A percentile compares a stretch with the other conserved stretches of the same genome.
Evolutionary conservation across 2,888 invertebrate species (phyloP).

Genomic region (Agrochola lychnidis): DNA sequence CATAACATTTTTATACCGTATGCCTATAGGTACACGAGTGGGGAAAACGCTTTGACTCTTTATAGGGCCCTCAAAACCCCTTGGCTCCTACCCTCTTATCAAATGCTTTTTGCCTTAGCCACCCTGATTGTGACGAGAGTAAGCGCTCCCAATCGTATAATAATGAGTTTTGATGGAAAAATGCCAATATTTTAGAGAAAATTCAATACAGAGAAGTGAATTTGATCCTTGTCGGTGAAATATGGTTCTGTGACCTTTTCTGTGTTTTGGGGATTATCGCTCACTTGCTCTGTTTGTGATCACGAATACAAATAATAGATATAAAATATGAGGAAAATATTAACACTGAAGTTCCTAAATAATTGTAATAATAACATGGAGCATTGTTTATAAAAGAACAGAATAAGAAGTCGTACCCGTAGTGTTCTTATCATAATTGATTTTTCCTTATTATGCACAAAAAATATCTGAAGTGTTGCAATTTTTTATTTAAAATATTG

Average conservation of each 20-base stretch:
- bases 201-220: conserved; percentile 18
- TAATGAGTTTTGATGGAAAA: conserved; percentile 56
- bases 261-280: conserved; percentile 14
- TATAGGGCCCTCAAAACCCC: conserved; percentile 60
- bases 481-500: conserved; percentile 45
- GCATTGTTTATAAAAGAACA: conserved; percentile 5
- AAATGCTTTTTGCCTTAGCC: conserved; percentile 60
- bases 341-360: conserved; percentile 5
- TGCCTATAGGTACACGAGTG: conserved; percentile 43
- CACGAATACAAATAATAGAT: conserved; percentile 3
- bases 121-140: conserved; percentile 59
- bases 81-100: conserved; percentile 63
- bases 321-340: background rate
- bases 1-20: conserved; percentile 52
- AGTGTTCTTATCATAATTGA: conserved; percentile 7
- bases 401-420: conserved; percentile 6
- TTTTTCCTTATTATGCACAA: conserved; percentile 31
- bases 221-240: conserved; percentile 23
- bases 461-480: conserved; percentile 30
- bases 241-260: conserved; percentile 15
- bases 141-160: conserved; percentile 52
- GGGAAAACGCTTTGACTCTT: conserved; percentile 60
- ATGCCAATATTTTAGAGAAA: conserved; percentile 31
- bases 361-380: conserved; percentile 4
- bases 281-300: conserved; percentile 23